Evolutionary conservation across 1,140 invertebrate genomes (phyloP).

Genomic region (Copidosoma floridanum): DNA sequence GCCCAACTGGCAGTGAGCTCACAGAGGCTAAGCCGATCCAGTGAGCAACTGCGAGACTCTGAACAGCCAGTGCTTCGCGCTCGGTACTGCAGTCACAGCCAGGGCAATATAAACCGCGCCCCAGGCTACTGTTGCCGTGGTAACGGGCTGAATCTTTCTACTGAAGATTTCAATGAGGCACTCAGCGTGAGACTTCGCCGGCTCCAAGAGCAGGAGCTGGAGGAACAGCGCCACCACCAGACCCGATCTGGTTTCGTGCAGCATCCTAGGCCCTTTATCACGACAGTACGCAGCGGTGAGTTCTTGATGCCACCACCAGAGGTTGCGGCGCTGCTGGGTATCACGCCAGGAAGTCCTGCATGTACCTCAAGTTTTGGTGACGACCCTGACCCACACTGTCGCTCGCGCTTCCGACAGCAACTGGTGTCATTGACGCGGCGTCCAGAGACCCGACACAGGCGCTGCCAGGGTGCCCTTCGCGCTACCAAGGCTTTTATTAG

Average conservation of each 20-base stretch:
- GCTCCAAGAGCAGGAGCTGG: conserved; percentile 61
- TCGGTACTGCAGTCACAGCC: not conserved
- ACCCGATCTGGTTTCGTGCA: not conserved
- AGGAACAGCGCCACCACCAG: conserved; percentile 27
- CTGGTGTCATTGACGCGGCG: conserved; percentile 37
- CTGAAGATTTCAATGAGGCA: conserved; percentile 62
- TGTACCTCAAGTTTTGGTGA: conserved; percentile 31
- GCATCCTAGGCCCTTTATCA: conserved; percentile 65
- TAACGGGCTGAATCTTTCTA: conserved; percentile 40
- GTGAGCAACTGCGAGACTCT: no score
- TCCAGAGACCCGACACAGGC: conserved; percentile 45
- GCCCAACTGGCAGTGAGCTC: conserved; percentile 33
- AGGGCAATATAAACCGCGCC: not conserved
- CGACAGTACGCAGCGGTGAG: conserved; percentile 73
- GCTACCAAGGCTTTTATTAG: conserved; percentile 45
- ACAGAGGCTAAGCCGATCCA: conserved; percentile 41
- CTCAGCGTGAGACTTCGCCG: conserved; percentile 65
- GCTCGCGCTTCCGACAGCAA: conserved; percentile 44
- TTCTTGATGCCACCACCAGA: conserved; percentile 76
- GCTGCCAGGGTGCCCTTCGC: conserved; percentile 45
- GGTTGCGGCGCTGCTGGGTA: conserved; percentile 64
- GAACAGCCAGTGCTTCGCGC: no score
- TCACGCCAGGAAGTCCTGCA: conserved; percentile 46
- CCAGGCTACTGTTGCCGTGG: conserved; percentile 28
- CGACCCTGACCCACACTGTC: conserved; percentile 27